Conservation (phyloP, 1,140 invertebrate genomes). For the Papilio polytes region DNA sequence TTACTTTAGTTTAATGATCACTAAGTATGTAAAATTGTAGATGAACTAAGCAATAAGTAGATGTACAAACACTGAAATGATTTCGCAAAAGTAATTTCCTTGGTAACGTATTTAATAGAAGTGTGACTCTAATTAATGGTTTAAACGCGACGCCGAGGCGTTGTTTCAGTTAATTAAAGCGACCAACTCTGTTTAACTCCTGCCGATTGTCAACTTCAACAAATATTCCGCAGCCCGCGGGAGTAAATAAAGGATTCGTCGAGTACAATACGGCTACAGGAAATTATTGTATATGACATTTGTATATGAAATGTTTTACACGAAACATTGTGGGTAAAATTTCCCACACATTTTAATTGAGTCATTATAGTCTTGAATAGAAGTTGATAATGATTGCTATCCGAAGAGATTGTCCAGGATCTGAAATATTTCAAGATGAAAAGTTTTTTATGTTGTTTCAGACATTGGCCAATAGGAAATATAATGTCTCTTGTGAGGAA, state of each 20-base stretch:
- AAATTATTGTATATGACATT: background rate
- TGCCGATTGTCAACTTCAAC: conserved; percentile 20
- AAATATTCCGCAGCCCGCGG: background rate
- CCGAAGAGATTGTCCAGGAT: too few species aligned
- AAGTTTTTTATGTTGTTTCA: too few species aligned
- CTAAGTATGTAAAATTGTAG: background rate
- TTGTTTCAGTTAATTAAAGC: conserved; percentile 29
- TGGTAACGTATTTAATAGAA: conserved; percentile 7
- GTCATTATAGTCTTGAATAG: too few species aligned
- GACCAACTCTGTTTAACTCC: conserved; percentile 20
- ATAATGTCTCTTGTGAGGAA: too few species aligned
- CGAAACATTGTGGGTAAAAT: background rate
- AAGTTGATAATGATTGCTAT: too few species aligned
- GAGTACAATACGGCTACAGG: background rate
- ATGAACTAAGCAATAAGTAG: background rate
- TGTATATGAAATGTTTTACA: background rate
- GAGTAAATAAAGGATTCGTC: background rate
- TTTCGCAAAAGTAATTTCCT: conserved; percentile 4
- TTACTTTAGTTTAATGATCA: background rate
- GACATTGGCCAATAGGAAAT: too few species aligned
- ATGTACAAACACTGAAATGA: conserved; percentile 3
- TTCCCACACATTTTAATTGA: too few species aligned
- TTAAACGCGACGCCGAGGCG: background rate
- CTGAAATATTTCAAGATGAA: too few species aligned
- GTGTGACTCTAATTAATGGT: conserved; percentile 11